Percentiles rank a stretch among this genome's conserved stretches.
phyloP scores from a whole-genome alignment of 2,113 vertebrate genomes.

The Gyps fulvus region DNA sequence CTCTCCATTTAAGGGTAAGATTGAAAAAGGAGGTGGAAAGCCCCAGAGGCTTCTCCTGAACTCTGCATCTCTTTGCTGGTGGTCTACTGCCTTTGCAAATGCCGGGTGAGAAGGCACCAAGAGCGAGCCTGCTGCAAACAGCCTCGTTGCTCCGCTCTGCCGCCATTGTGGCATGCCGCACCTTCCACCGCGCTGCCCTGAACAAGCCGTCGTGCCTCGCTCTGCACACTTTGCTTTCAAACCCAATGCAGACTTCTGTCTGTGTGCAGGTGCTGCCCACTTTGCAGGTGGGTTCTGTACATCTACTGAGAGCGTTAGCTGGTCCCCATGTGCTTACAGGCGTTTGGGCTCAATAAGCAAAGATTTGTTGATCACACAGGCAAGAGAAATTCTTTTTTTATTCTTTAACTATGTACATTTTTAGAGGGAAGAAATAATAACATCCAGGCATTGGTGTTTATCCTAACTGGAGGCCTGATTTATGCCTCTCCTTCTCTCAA shows the following conservation, averaged over 20 bases:
- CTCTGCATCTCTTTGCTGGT: background rate
- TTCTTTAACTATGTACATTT: background rate
- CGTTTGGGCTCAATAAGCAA: background rate
- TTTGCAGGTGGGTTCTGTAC: background rate
- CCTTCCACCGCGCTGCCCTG: rapidly evolving
- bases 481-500: background rate
- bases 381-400: background rate
- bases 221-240: background rate
- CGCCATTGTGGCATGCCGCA: background rate
- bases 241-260: background rate
- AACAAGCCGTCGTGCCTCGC: rapidly evolving
- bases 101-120: background rate
- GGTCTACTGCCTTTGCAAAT: background rate
- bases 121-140: background rate
- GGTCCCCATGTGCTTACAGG: background rate
- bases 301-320: background rate
- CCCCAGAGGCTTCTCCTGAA: background rate
- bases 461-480: background rate
- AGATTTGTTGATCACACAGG: background rate
- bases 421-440: background rate
- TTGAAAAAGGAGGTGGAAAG: background rate
- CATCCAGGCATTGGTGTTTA: background rate
- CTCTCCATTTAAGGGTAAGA: background rate
- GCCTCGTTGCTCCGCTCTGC: background rate
- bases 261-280: background rate